These are phyloP conservation scores for Hyposmocoma kahamanoa DNA, from an alignment of 1,140 invertebrate species.

Conservation along the genomic window DNA sequence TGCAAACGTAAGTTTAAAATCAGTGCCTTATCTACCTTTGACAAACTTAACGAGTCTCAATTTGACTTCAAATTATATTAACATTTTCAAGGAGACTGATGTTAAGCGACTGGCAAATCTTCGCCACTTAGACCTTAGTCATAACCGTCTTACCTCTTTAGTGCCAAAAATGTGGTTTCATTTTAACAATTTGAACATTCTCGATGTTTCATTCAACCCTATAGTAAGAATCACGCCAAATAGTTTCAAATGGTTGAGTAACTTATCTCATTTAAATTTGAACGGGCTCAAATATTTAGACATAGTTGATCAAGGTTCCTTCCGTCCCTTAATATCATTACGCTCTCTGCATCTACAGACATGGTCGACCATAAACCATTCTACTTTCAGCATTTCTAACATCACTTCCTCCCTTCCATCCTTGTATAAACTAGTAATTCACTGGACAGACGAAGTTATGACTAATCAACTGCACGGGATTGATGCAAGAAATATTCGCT, in stretches of 20 bases:
- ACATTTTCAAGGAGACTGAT: conserved; percentile 75
- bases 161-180: conserved; percentile 77
- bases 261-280: conserved; percentile 74
- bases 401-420: conserved; percentile 64
- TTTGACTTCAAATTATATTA: conserved; percentile 83
- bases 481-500: conserved; percentile 83
- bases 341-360: conserved; percentile 55
- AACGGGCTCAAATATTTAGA: conserved; percentile 75
- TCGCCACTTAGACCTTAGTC: conserved; percentile 78
- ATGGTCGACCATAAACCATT: conserved; percentile 76
- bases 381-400: conserved; percentile 70
- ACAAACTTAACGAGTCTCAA: conserved; percentile 83
- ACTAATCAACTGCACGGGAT: conserved; percentile 80
- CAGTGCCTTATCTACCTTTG: conserved; percentile 82
- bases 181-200: conserved; percentile 74
- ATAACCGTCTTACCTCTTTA: conserved; percentile 79
- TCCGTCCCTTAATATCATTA: conserved; percentile 76
- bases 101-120: conserved; percentile 78
- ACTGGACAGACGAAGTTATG: conserved; percentile 81
- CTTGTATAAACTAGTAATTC: conserved; percentile 79
- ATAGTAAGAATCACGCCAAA: conserved; percentile 74
- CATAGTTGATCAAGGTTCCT: conserved; percentile 78
- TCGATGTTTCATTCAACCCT: conserved; percentile 79
- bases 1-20: conserved; percentile 82
- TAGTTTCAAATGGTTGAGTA: conserved; percentile 74